These are phyloP conservation scores for Motacilla alba DNA, from an alignment of 2,113 vertebrate species.

Conservation along the genomic window DNA sequence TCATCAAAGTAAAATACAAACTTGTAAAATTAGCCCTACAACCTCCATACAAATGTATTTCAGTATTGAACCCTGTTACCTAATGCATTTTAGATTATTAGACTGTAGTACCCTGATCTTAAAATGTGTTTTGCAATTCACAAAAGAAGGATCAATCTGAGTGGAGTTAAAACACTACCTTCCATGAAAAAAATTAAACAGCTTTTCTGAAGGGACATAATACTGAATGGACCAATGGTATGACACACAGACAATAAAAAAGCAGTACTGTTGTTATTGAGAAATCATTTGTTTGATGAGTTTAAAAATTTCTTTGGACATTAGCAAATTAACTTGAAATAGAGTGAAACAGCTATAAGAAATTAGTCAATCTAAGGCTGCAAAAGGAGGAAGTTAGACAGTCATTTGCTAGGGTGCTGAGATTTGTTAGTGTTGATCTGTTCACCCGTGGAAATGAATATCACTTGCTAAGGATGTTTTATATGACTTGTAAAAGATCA, in stretches of 20 bases:
- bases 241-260: background rate
- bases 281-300: background rate
- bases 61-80: background rate
- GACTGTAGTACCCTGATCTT: background rate
- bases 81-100: background rate
- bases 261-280: background rate
- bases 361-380: background rate
- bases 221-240: fast-evolving
- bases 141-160: background rate
- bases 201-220: background rate
- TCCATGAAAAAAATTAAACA: background rate
- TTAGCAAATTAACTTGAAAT: background rate
- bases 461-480: background rate
- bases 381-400: background rate
- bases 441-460: background rate
- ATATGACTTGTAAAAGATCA: background rate
- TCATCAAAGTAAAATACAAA: background rate
- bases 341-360: background rate
- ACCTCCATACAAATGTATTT: background rate
- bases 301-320: background rate
- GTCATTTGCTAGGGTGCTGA: background rate
- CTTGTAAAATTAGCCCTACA: background rate
- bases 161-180: background rate
- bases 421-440: background rate
- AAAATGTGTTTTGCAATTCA: background rate